Percentiles rank a stretch among this genome's conserved stretches.
phyloP scores from a whole-genome alignment of 1,140 invertebrate species.

The Vollenhovia emeryi region DNA sequence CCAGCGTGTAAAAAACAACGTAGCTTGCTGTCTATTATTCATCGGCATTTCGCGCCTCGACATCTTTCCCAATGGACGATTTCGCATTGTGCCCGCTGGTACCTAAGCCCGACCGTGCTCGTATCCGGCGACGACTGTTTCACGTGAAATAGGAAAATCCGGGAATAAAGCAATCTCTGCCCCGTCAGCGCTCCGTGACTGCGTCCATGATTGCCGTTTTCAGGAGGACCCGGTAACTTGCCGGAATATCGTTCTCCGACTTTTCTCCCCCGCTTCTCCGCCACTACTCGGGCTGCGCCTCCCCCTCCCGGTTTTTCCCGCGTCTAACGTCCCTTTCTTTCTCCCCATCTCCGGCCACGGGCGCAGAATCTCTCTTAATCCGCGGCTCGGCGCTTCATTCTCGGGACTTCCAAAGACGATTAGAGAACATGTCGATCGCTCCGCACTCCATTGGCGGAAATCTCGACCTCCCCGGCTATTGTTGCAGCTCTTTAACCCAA shows the following conservation, averaged over 20 bases:
- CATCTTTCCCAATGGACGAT: constrained; percentile 30
- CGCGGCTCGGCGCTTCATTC: constrained; percentile 36
- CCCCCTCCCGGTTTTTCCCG: not conserved
- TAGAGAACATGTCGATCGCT: constrained; percentile 45
- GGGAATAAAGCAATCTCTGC: constrained; percentile 56
- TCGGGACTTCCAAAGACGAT: constrained; percentile 52
- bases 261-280: not conserved
- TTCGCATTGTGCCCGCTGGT: constrained; percentile 14
- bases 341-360: not conserved
- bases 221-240: constrained; percentile 37
- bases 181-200: constrained; percentile 51
- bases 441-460: constrained; percentile 27
- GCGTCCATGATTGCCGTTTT: constrained; percentile 52
- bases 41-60: constrained; percentile 17
- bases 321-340: constrained; percentile 37
- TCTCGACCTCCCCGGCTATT: not conserved
- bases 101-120: not conserved
- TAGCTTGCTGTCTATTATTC: constrained; percentile 22
- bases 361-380: constrained; percentile 42
- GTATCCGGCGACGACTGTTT: constrained; percentile 40
- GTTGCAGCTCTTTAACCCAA: constrained; percentile 19
- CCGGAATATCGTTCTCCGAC: constrained; percentile 33
- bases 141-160: constrained; percentile 54
- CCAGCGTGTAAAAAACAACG: not conserved
- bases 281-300: not conserved